Percentiles rank a stretch among this genome's conserved stretches.
Evolutionary conservation across 53 echinoderm and acorn worm genomes (phyloP).

Genomic region (Patiria pectinifera): DNA sequence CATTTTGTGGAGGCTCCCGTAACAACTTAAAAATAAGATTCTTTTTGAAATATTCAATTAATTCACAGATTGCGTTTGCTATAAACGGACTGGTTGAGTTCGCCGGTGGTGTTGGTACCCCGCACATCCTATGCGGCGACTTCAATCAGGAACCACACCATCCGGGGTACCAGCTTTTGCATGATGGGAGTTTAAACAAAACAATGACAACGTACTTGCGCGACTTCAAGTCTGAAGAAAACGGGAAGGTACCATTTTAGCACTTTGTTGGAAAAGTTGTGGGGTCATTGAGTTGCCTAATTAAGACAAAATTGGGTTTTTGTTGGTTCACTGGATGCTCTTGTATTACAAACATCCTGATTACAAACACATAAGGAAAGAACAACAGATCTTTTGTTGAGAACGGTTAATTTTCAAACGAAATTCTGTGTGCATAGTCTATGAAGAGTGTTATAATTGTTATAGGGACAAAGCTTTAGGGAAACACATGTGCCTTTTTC

Average conservation of each 20-base stretch:
- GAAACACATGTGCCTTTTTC: no score
- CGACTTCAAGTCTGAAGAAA: background rate
- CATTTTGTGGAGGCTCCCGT: background rate
- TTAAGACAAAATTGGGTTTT: background rate
- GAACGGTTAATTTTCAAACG: no score
- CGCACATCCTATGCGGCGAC: conserved; percentile 83
- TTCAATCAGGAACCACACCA: conserved; percentile 87
- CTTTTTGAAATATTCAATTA: background rate
- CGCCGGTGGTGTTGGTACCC: conserved; percentile 56
- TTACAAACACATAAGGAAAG: no score
- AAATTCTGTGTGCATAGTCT: no score
- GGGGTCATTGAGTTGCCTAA: background rate
- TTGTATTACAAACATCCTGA: no score
- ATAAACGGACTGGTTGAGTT: conserved; percentile 65
- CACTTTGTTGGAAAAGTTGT: background rate
- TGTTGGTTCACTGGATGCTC: no score
- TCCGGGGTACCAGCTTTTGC: conserved; percentile 84
- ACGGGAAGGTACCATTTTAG: background rate
- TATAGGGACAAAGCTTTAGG: no score
- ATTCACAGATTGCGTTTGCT: conserved; percentile 63
- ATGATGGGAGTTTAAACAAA: conserved; percentile 67
- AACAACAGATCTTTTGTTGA: no score
- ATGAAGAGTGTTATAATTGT: no score
- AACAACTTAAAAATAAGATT: background rate
- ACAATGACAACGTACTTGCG: conserved; percentile 51